These are phyloP conservation scores for Pomphorhynchus laevis DNA, from an alignment of 1,140 invertebrate species.

Conservation along the genomic window DNA sequence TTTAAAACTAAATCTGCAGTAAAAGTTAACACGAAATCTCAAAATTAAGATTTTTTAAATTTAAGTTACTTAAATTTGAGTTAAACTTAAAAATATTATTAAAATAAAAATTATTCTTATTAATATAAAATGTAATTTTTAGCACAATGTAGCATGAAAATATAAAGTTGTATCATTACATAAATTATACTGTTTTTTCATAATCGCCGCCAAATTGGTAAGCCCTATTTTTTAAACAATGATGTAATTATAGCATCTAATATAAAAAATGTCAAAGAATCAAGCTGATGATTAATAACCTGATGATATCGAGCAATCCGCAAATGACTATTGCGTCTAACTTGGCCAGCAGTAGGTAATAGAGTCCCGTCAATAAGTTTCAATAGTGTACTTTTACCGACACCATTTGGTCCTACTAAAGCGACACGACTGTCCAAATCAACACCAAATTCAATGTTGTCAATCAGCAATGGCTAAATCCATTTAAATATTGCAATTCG, in stretches of 20 bases:
- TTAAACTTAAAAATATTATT: no score
- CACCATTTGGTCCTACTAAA: slow-evolving; percentile 83
- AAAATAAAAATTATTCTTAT: no score
- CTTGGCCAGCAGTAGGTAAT: slow-evolving; percentile 67
- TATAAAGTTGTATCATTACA: no score
- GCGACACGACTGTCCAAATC: slow-evolving; percentile 83
- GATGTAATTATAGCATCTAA: no score
- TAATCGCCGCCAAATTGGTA: no score
- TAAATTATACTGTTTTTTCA: no score
- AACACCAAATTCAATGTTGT: slow-evolving; percentile 85
- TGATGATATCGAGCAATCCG: slow-evolving; percentile 89
- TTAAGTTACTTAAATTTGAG: no score
- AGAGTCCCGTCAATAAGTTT: slow-evolving; percentile 78
- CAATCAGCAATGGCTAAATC: slow-evolving; percentile 49
- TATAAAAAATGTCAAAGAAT: no score
- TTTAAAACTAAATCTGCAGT: no score
- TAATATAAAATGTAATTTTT: not conserved
- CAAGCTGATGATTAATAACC: slow-evolving; percentile 16
- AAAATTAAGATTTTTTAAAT: no score
- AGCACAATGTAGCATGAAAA: not conserved
- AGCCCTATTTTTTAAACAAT: no score
- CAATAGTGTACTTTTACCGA: slow-evolving; percentile 77
- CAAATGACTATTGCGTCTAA: slow-evolving; percentile 78
- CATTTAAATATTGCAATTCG: slow-evolving; percentile 13
- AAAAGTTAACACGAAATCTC: no score